These are phyloP conservation scores for Drosophila nannoptera DNA, from an alignment of 1,140 invertebrate genomes.

Conservation along the genomic window DNA sequence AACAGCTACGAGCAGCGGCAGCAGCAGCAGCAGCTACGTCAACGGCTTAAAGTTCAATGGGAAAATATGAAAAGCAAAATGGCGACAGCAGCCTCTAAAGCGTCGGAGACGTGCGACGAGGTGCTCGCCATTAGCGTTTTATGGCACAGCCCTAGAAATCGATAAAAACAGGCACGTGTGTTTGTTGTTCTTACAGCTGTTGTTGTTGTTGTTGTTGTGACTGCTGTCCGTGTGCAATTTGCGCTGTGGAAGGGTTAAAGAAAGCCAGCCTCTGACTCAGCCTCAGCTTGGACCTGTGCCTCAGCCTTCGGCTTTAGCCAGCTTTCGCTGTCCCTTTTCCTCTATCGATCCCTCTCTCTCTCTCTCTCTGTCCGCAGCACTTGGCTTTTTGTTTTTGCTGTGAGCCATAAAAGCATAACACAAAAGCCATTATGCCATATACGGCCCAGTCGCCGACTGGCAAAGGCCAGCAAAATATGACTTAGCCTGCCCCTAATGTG, in stretches of 20 bases:
- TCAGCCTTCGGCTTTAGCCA: no score
- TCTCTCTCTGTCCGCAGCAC: no score
- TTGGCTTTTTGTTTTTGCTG: conserved; percentile 53
- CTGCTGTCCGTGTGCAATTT: conserved; percentile 44
- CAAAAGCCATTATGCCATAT: conserved; percentile 65
- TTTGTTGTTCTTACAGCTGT: no score
- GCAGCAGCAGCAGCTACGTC: conserved; percentile 23
- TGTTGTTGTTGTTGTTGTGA: conserved; percentile 20
- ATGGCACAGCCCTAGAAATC: conserved; percentile 67
- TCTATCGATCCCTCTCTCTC: no score
- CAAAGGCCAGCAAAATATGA: conserved; percentile 29
- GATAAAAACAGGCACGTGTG: conserved; percentile 49
- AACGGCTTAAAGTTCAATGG: conserved; percentile 70
- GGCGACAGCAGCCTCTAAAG: conserved; percentile 55
- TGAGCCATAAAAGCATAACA: conserved; percentile 73
- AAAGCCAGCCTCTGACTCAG: conserved; percentile 37
- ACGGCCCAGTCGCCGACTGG: conserved; percentile 12
- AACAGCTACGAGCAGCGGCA: conserved; percentile 27
- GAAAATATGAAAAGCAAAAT: conserved; percentile 71
- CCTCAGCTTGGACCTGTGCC: background rate
- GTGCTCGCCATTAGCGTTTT: conserved; percentile 69
- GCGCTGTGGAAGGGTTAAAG: conserved; percentile 60
- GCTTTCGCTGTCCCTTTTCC: no score
- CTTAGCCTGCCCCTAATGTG: conserved; percentile 30
- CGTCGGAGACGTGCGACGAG: conserved; percentile 13